Evolutionary conservation across 2,797 vertebrate species (phyloP), one percentile per base, ranked within the genome.

Genomic region (Poecile montanus): DNA sequence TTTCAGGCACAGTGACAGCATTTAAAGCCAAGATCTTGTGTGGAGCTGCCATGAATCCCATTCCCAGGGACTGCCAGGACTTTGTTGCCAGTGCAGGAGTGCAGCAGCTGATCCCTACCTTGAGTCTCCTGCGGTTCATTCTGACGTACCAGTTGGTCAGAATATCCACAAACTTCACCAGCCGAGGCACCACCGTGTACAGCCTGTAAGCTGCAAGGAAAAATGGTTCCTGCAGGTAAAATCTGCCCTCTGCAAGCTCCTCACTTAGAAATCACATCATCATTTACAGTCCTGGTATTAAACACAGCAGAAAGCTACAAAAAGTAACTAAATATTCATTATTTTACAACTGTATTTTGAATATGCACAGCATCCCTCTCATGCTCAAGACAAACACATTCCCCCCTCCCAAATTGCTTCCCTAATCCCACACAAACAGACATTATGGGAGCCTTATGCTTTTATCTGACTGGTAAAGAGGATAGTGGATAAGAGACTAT

Each of bases 61-160:
- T 5, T 2, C 16, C 4, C 51, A 77, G 4, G 57, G 44, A 30
- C 3, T 42, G 17, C 6, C 20, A 42, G 48, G 68, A 6, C 9
- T 65, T 7, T 30, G 53, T 3, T 78, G 27, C 13, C 45, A 56
- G 50, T 0, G 18, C 53, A 62, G 45, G 29, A 11, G 0, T 21
- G 48, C 10, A 73, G 68, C 40, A 81, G 53, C 10, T n/a, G 57
- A 15, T 7, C 48, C 98, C 97, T 97, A 99, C 99, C 99, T 99
- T 99, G 70, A 99, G 97, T 26, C 99, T 98, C 90, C 98, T 98
- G 77, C 99, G 99, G 97, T 99, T 99, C 97, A 98, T 99, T 95
- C 99, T 98, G 85, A 99, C 99, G 13, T 99, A 99, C 99, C 99
- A 99, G 96, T 99, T 99, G 95, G 99, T 99, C 80, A 99, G 98